A percentile compares a stretch with the other conserved stretches of the same genome.
phyloP scores from a whole-genome alignment of 2,113 vertebrate species.

The Grus americana region DNA sequence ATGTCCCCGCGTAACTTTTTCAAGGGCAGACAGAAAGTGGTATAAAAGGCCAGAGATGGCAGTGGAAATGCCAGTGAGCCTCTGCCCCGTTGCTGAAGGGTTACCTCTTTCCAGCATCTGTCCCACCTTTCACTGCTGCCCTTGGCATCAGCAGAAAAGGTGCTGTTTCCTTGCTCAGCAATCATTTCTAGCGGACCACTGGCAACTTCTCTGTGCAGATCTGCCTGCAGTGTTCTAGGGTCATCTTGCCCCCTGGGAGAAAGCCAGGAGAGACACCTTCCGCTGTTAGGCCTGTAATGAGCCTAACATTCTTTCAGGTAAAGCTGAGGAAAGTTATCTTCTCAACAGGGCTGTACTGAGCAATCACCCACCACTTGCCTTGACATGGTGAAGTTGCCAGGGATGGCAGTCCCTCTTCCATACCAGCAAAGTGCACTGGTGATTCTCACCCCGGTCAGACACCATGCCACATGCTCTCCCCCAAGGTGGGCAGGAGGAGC shows the following conservation, averaged over 20 bases:
- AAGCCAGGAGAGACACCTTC: conserved; percentile 13
- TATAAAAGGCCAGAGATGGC: background rate
- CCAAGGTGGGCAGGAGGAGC: background rate
- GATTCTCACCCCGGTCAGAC: background rate
- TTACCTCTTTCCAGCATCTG: background rate
- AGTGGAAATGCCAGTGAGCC: background rate
- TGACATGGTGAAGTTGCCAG: background rate
- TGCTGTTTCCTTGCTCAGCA: conserved; percentile 44
- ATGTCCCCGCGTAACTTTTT: conserved; percentile 16
- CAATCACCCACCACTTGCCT: background rate
- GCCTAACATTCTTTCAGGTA: background rate
- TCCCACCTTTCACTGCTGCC: background rate
- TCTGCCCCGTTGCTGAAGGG: background rate
- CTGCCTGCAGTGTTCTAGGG: conserved; percentile 3
- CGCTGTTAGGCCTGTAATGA: background rate
- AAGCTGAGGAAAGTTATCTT: background rate
- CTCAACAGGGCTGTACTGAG: background rate
- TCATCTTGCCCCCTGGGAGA: conserved; percentile 28
- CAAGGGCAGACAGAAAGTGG: conserved; percentile 37
- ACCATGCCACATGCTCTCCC: background rate
- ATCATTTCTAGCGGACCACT: background rate
- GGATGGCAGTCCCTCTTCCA: background rate
- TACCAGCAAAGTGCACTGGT: background rate
- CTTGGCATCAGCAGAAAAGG: conserved; percentile 27
- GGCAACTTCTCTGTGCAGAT: background rate